Base-by-base conservation (phyloP, 2,888 invertebrate genomes). In the Camponotus fellah region DNA sequence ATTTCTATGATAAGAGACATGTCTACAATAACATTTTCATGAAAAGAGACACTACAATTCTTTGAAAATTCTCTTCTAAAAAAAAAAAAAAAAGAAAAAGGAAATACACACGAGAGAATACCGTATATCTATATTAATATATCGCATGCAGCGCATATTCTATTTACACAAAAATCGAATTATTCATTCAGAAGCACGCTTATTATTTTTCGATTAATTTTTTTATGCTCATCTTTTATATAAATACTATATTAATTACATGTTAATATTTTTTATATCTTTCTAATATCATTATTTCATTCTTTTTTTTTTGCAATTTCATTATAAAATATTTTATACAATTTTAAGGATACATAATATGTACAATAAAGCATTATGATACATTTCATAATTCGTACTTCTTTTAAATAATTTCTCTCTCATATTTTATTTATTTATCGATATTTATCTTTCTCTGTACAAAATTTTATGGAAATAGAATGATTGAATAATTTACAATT, bases 381-480 rank as follows among this genome's bases (percentile, higher is more conserved):
- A 56, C 17, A 37, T n/a, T 65, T n/a, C 12, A n/a, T 12, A 65
- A 76, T 26, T 66, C 12, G 4, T 56, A 26, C 71, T 26, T 66
- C 64, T 53, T 71, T 85, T 84, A 76, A 88, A 88, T 81, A 82
- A 60, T 66, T 84, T n/a, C n/a, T 53, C 21, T 81, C 80, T 84
- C 21, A 82, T 37, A 79, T 83, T 84, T 86, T 87, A 84, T 87
- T 85, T 85, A 84, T 77, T 86, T 80, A 75, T 34, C 85, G 60
- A 83, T 17, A 26, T n/a, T 80, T 84, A 40, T 37, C 34, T 65
- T 49, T 76, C 32, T 85, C 75, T 90, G 85, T 89, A 90, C 84
- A 90, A 90, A 90, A 90, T 89, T 90, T 90, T 75, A 77, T 86
- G 83, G 81, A 84, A 90, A 90, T 83, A 85, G 84, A 84, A 90